Evolutionary conservation across 2,113 vertebrate species (phyloP).

Genomic region (Hydropotes inermis): DNA sequence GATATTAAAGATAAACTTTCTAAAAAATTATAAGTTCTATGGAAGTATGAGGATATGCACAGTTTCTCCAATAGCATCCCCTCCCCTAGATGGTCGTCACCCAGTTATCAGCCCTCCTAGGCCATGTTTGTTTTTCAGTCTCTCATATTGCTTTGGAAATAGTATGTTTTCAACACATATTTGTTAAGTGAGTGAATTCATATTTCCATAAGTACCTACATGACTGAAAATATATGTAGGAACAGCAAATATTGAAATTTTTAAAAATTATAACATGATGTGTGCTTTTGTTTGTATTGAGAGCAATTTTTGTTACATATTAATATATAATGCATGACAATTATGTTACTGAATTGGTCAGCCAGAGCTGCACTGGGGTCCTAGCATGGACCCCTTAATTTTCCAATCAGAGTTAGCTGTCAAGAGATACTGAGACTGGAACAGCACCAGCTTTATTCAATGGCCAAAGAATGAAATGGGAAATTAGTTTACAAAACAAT

Average conservation of each 20-base stretch:
- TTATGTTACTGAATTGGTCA: not conserved
- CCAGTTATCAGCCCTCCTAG: not conserved
- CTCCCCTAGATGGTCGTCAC: rapidly evolving
- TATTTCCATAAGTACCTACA: not conserved
- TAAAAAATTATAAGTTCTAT: not conserved
- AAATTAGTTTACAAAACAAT: not conserved
- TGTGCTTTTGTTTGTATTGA: not conserved
- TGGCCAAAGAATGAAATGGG: not conserved
- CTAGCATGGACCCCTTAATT: not conserved
- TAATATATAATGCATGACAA: not conserved
- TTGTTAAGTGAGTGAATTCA: not conserved
- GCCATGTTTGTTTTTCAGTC: not conserved
- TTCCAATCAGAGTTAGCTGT: not conserved
- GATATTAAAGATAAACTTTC: not conserved
- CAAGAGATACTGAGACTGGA: not conserved
- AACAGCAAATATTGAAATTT: not conserved
- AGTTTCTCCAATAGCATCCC: not conserved
- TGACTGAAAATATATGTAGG: not conserved
- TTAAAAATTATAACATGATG: not conserved
- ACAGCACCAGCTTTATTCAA: not conserved
- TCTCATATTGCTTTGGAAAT: not conserved
- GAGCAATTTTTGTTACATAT: not conserved
- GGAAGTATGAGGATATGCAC: not conserved
- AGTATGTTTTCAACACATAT: not conserved
- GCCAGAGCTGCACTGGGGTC: not conserved